These are phyloP conservation scores for Chymomyza fuscimana DNA, from an alignment of 2,888 invertebrate genomes.

Conservation along the genomic window DNA sequence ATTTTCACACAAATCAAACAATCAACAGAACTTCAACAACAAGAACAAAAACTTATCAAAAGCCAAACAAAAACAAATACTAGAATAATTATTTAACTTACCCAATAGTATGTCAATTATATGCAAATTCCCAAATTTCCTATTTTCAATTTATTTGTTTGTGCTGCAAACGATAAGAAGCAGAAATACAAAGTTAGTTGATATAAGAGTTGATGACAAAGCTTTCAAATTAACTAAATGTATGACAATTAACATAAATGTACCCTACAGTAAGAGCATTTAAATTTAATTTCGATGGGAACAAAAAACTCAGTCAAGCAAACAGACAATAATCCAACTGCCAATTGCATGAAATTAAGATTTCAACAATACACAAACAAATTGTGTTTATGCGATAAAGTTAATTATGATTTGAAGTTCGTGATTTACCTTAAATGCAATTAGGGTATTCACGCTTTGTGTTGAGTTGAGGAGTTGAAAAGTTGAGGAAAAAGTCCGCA, in stretches of 20 bases:
- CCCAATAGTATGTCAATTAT: background rate
- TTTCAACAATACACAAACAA: background rate
- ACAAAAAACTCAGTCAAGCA: background rate
- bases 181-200: background rate
- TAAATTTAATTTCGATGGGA: background rate
- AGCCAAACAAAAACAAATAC: conserved; percentile 8
- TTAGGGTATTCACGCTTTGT: too few relatives aligned
- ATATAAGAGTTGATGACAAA: background rate
- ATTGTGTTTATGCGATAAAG: background rate
- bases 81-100: background rate
- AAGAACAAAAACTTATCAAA: conserved; percentile 57
- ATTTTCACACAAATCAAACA: conserved; percentile 28
- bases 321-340: background rate
- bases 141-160: background rate
- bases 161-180: background rate
- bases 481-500: too few relatives aligned
- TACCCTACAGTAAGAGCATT: background rate
- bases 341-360: background rate
- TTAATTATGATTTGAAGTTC: background rate
- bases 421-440: background rate
- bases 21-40: conserved; percentile 37
- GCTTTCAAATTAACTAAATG: background rate
- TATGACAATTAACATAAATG: background rate
- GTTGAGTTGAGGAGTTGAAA: too few relatives aligned
- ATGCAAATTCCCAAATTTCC: conserved; percentile 2